Base-by-base conservation (phyloP, 2,888 invertebrate genomes). In the Rambutsinella grinnellia region DNA sequence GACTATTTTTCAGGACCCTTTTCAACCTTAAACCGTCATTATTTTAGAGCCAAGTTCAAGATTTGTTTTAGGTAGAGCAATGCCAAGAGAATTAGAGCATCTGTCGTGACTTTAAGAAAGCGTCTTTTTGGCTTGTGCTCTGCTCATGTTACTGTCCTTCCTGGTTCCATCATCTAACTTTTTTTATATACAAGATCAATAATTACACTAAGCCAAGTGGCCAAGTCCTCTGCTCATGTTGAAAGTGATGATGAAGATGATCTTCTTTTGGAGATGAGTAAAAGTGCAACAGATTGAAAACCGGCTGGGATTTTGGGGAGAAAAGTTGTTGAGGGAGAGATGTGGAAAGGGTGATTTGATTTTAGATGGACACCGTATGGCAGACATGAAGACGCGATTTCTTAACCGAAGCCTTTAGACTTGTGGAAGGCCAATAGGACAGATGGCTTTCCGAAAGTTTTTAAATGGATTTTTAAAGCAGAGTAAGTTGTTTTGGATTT, bases 101-200 rank as follows among this genome's bases (percentile, higher is more conserved):
- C 72, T 72, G 72, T 72, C 65, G 72, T 54, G 60, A 65, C 72
- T 72, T 72, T 46, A 61, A 46, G 61, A 61, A n/a, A 60, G 28
- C 23, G 27, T 56, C 36, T 36, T 36, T 36, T 26, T 72, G 71
- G 72, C 72, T 72, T 72, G 72, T 72, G 72, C 72, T 36, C 6
- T 36, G 36, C 36, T 36, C 36, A 36, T 36, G 36, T 36, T 36
- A 36, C 13, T 36, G 36, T 63, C 71, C 72, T 72, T 72, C 72
- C 72, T 72, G 72, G 72, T 72, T 72, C 72, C 72, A 72, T n/a
- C n/a, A n/a, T n/a, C n/a, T n/a, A n/a, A 66, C 66, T 53, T 67
- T 44, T 57, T 57, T 58, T 57, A 46, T 26, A 51, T 51, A 57
- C 61, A 70, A 58, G 72, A 72, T 72, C 72, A 72, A 72, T 72